Percentiles rank a stretch among this genome's conserved stretches.
These are phyloP conservation scores for Siniperca chuatsi DNA, from an alignment of 2,113 vertebrate genomes.

Conservation along the genomic window DNA sequence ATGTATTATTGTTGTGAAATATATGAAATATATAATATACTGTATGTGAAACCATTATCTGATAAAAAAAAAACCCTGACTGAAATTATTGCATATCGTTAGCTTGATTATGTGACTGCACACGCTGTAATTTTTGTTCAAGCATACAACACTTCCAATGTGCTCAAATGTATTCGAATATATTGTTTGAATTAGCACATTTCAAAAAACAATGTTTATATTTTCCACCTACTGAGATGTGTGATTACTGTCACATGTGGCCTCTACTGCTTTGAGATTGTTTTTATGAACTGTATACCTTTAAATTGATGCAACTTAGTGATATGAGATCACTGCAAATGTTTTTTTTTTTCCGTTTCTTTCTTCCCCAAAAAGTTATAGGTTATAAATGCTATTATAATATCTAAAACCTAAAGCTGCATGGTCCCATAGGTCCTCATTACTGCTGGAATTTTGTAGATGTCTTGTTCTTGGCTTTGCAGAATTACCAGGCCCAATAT, in stretches of 20 bases:
- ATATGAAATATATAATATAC: neutral
- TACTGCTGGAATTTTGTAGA: conserved; percentile 25
- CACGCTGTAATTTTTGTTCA: neutral
- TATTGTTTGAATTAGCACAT: conserved; percentile 3
- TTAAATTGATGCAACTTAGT: neutral
- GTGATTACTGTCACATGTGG: neutral
- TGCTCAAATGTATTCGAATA: neutral
- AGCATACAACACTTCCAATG: neutral
- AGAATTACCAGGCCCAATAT: conserved; percentile 20
- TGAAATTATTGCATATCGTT: neutral
- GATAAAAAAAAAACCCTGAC: neutral
- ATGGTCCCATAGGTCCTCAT: conserved; percentile 35
- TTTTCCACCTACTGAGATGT: neutral
- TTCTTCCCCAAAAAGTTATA: neutral
- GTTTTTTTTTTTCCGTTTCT: neutral
- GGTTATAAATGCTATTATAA: conserved; percentile 21
- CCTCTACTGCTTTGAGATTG: neutral
- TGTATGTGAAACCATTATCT: neutral
- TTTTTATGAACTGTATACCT: neutral
- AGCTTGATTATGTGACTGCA: conserved; percentile 6
- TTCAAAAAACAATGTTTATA: neutral
- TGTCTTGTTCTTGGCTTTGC: conserved; percentile 18
- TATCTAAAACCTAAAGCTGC: conserved; percentile 22
- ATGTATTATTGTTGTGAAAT: neutral
- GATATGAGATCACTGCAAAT: neutral